Conservation (phyloP, 2,113 vertebrate species). For the Lycaon pictus region DNA sequence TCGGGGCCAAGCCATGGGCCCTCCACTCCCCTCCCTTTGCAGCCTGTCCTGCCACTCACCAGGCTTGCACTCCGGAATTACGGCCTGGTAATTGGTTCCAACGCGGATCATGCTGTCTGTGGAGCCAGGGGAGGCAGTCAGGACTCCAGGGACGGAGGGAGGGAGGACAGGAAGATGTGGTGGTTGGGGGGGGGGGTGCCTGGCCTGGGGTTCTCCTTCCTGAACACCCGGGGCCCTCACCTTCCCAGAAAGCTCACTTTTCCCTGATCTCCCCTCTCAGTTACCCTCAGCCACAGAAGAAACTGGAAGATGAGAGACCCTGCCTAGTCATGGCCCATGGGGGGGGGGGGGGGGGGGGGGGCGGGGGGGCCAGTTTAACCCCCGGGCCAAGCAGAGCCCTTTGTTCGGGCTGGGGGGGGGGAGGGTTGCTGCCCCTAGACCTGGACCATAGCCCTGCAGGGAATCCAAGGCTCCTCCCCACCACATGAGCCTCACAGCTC, state of each 20-base stretch:
- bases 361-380: slow-evolving; percentile 42
- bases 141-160: slow-evolving; percentile 49
- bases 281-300: slow-evolving; percentile 11
- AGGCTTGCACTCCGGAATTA: slow-evolving; percentile 96
- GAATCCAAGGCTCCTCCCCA: slow-evolving; percentile 63
- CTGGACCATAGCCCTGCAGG: slow-evolving; percentile 57
- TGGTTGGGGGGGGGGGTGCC: neutral
- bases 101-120: slow-evolving; percentile 97
- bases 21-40: slow-evolving; percentile 6
- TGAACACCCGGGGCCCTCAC: slow-evolving; percentile 52
- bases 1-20: slow-evolving; percentile 38
- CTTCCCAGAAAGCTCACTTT: slow-evolving; percentile 61
- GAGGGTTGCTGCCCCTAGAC: slow-evolving; percentile 54
- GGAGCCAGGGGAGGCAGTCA: slow-evolving; percentile 67
- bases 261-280: neutral
- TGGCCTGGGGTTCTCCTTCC: slow-evolving; percentile 65
- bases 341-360: rapidly evolving
- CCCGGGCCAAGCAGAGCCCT: slow-evolving; percentile 68
- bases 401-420: slow-evolving; percentile 65
- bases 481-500: slow-evolving; percentile 51
- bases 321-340: slow-evolving; percentile 28
- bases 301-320: slow-evolving; percentile 2
- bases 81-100: slow-evolving; percentile 95
- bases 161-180: slow-evolving; percentile 34
- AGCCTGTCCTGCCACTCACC: slow-evolving; percentile 86